Evolutionary conservation across 2,797 vertebrate species (phyloP).

Genomic region (Adrianichthys oophorus): DNA sequence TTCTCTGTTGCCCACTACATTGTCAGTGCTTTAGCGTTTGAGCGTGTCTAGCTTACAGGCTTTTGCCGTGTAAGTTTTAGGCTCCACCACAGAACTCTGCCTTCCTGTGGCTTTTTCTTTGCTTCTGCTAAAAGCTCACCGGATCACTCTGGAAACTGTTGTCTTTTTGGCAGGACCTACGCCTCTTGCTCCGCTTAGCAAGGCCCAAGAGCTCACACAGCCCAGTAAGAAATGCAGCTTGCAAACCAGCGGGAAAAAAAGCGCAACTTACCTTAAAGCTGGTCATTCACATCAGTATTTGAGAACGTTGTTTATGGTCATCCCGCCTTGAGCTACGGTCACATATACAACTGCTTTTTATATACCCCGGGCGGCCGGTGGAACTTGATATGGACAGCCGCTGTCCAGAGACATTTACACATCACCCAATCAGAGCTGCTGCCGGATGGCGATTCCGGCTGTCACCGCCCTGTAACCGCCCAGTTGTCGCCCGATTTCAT

Average conservation of each 20-base stretch:
- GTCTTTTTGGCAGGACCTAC: slow-evolving; percentile 79
- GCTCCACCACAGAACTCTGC: slow-evolving; percentile 42
- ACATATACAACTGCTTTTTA: no score
- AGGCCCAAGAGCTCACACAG: slow-evolving; percentile 81
- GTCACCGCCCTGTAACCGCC: no score
- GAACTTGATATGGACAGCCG: no score
- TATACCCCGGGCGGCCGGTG: no score
- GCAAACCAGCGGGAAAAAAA: slow-evolving; percentile 52
- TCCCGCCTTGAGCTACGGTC: no score
- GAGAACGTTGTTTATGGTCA: no score
- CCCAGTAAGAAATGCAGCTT: slow-evolving; percentile 80
- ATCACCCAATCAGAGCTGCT: no score
- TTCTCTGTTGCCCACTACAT: slow-evolving; percentile 11
- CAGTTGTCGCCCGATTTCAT: no score
- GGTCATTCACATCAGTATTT: slow-evolving; percentile 12
- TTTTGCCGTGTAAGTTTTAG: slow-evolving; percentile 40
- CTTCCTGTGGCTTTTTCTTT: slow-evolving; percentile 28
- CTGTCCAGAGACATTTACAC: no score
- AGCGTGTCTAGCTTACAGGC: slow-evolving; percentile 50
- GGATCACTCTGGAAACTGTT: slow-evolving; percentile 71
- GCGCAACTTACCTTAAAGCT: slow-evolving; percentile 2
- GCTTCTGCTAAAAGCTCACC: slow-evolving; percentile 36
- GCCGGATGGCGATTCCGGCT: no score
- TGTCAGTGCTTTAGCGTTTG: slow-evolving; percentile 47
- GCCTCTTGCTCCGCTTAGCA: slow-evolving; percentile 70